Conservation (phyloP, 2,113 vertebrate genomes). For the Xenopus borealis region DNA sequence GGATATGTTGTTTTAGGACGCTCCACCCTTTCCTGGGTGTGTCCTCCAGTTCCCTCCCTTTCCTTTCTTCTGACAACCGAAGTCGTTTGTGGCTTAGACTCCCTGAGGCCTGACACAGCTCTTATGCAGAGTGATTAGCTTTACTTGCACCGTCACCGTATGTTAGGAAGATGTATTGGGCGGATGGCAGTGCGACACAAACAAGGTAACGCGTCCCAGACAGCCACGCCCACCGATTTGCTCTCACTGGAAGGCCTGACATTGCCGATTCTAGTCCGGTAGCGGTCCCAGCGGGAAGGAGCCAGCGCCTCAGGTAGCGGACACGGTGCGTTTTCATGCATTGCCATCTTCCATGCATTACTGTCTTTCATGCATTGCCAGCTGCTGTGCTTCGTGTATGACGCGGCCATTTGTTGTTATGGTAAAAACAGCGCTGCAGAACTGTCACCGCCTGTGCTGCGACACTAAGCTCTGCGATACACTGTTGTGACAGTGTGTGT, state of each 20-base stretch:
- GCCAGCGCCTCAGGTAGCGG: slow-evolving; percentile 34
- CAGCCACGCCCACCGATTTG: not conserved
- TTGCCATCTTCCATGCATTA: too few species aligned
- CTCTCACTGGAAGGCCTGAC: slow-evolving; percentile 1
- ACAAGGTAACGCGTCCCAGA: not conserved
- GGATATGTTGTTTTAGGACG: too few species aligned
- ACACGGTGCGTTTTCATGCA: too few species aligned
- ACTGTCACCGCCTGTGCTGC: too few species aligned
- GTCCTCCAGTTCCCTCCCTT: slow-evolving; percentile 14
- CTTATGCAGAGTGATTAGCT: not conserved
- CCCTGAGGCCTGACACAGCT: not conserved
- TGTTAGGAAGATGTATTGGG: not conserved
- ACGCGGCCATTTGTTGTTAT: too few species aligned
- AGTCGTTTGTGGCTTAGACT: slow-evolving; percentile 16
- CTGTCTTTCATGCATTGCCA: too few species aligned
- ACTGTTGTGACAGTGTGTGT: too few species aligned
- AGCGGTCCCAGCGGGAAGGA: slow-evolving; percentile 27
- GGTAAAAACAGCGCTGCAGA: too few species aligned
- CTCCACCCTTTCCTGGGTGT: slow-evolving; percentile 36
- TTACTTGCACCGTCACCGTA: not conserved
- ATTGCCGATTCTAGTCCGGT: not conserved
- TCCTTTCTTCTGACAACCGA: slow-evolving; percentile 38
- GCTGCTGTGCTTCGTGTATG: too few species aligned
- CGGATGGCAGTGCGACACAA: not conserved
- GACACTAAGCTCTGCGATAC: too few species aligned